Base-by-base conservation (phyloP, 2,113 vertebrate species). In the Syngnathus typhle region DNA sequence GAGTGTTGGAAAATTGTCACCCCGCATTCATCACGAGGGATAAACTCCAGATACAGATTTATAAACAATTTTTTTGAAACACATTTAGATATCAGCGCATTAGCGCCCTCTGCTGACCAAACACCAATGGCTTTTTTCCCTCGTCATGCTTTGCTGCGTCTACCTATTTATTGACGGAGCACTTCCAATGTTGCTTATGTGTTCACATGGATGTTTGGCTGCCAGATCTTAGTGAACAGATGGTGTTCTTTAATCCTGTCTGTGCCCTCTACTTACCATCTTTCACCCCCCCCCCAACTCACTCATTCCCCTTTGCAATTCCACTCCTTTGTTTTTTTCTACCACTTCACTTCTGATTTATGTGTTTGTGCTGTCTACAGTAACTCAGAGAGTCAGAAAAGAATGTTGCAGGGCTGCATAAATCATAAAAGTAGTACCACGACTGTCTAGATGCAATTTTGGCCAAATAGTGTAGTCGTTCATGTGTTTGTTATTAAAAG, bases 201-300 rank as follows among this genome's bases (percentile, higher is more conserved):
- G 78, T 72, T 59, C 36, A 58, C 27, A 7, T 65, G 44, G 67
- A 68, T 84, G 67, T 62, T 51, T 51, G 46, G 46, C 13, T 19
- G 19, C 1, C 7, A 5, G 44, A 47, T 21, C 49, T 52, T 21
- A 54, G 68, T 51, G 75, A 76, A 88, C 88, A 91, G 89, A 91
- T 91, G 87, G 88, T 75, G 64, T 75, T 70, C 74, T 90, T 86
- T 89, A 91, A 91, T 91, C 88, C 88, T 64, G 86, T 88, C 89
- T 88, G 81, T 71, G 69, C 10, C 77, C 77, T 83, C 49, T 64
- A 18, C 59, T 55, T 72, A 47, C 68, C 74, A 60, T 73, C 55
- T 58, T 58, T 36, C 12, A 16, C 18, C 13, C 55, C 55, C 71
- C 58, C 15, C 54, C 51, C 39, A 16, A 36, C 66, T 68, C 58